phyloP scores from a whole-genome alignment of 2,888 invertebrate species.

The Anthrax anthrax region DNA sequence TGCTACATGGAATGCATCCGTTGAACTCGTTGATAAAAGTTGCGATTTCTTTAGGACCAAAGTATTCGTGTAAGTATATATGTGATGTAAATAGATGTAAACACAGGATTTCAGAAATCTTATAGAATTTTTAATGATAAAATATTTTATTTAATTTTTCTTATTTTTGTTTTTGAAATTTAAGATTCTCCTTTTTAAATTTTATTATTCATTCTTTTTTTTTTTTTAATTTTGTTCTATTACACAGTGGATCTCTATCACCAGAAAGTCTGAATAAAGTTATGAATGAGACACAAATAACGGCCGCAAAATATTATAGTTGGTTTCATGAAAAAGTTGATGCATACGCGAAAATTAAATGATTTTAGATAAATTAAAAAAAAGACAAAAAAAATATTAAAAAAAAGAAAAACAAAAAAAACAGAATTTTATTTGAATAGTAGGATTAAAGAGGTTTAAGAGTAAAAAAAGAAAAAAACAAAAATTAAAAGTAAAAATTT shows the following conservation, averaged over 20 bases:
- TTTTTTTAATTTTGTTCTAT: conserved; percentile 21
- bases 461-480: too few species aligned
- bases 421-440: background rate
- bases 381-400: background rate
- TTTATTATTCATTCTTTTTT: background rate
- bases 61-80: conserved; percentile 59
- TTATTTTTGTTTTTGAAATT: background rate
- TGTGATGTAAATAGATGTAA: too few species aligned
- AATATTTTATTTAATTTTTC: background rate
- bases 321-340: conserved; percentile 70
- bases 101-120: too few species aligned
- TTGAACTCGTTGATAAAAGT: conserved; percentile 39
- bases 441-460: too few species aligned
- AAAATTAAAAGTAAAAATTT: too few species aligned
- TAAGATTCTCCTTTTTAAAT: background rate
- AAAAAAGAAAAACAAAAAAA: background rate
- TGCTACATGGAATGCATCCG: conserved; percentile 35
- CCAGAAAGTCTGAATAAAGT: conserved; percentile 62
- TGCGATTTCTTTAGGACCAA: conserved; percentile 53
- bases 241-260: conserved; percentile 62
- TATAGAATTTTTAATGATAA: background rate
- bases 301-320: conserved; percentile 53
- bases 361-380: conserved; percentile 27
- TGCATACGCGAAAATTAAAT: conserved; percentile 54
- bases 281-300: conserved; percentile 51